phyloP scores from a whole-genome alignment of 2,888 invertebrate species.

The Rugalucina vietnamica region DNA sequence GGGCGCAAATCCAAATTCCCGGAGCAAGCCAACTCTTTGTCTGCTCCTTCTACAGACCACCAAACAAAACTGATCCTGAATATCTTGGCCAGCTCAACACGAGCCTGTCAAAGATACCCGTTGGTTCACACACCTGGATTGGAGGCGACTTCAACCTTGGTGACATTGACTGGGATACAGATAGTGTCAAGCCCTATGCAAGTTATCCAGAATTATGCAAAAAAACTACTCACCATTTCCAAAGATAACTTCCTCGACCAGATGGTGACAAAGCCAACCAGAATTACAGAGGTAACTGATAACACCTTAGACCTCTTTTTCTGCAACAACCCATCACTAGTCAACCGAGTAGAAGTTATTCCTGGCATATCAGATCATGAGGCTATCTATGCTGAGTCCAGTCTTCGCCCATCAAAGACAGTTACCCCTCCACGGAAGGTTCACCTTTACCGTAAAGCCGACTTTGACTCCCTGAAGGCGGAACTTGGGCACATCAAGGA shows the following conservation, averaged over 20 bases:
- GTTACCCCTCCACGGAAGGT: too few relatives aligned
- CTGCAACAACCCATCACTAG: not conserved
- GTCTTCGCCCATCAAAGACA: not conserved
- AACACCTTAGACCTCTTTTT: not conserved
- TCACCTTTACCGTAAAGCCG: too few relatives aligned
- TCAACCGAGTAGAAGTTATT: not conserved
- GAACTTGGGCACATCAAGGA: too few relatives aligned
- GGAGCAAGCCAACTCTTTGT: not conserved
- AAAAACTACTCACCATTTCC: not conserved
- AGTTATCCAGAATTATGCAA: too few relatives aligned
- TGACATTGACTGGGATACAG: not conserved
- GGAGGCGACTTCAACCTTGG: too few relatives aligned
- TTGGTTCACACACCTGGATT: too few relatives aligned
- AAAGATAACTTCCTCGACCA: not conserved
- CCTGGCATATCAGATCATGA: not conserved
- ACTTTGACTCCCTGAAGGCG: too few relatives aligned
- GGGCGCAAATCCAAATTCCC: too few relatives aligned
- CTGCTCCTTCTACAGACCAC: not conserved
- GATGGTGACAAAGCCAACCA: not conserved
- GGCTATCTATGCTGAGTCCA: not conserved
- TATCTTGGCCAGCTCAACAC: not conserved
- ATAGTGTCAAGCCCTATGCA: not conserved
- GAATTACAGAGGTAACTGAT: not conserved
- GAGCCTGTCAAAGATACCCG: not conserved
- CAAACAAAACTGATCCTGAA: not conserved